Evolutionary conservation across 2,797 vertebrate species (phyloP).

Genomic region (Adelosebastes latens): DNA sequence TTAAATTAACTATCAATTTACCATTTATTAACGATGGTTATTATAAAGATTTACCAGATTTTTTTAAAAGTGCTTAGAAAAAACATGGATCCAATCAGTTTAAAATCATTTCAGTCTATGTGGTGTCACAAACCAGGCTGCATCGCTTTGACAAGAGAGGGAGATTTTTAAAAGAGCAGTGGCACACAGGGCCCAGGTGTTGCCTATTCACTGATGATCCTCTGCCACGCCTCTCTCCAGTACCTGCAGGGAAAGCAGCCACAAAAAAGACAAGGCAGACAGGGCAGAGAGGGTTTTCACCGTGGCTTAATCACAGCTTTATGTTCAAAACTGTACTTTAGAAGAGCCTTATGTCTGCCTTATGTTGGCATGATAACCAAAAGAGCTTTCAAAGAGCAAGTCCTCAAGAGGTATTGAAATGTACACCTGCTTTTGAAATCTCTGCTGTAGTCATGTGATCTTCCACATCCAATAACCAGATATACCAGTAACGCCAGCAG

Average conservation of each 20-base stretch:
- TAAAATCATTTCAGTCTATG: background rate
- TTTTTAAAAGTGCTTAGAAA: background rate
- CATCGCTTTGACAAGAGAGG: too few species aligned
- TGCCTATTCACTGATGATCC: too few species aligned
- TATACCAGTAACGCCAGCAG: conserved; percentile 8
- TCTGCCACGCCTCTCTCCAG: background rate
- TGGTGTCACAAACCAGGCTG: too few species aligned
- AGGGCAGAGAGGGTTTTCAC: too few species aligned
- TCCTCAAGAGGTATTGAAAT: background rate
- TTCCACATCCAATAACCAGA: background rate
- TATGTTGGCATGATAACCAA: background rate
- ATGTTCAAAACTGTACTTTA: background rate
- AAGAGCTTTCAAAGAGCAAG: background rate
- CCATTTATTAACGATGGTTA: too few species aligned
- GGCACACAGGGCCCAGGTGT: too few species aligned
- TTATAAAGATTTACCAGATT: too few species aligned
- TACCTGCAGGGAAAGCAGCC: background rate
- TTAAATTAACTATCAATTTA: too few species aligned
- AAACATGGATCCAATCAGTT: background rate
- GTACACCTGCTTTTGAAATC: background rate
- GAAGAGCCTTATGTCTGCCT: background rate
- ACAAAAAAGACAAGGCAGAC: background rate
- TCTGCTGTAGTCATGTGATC: conserved; percentile 3
- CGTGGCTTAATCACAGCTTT: too few species aligned
- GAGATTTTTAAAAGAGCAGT: too few species aligned